Evolutionary conservation across 2,888 invertebrate genomes (phyloP), one percentile per base, ranked within the genome.

Genomic region (Trachelus tabidus): DNA sequence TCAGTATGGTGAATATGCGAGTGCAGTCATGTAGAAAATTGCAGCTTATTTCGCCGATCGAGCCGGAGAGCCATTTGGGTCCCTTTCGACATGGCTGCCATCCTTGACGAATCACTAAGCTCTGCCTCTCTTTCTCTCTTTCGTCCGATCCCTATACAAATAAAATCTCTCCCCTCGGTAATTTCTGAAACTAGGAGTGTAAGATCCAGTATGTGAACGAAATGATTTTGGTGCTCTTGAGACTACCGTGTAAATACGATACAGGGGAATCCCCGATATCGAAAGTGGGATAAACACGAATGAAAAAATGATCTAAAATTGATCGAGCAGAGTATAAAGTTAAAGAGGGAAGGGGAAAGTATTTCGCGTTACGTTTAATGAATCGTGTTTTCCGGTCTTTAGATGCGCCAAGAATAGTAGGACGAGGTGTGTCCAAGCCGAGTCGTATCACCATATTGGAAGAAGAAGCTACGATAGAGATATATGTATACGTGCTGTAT

Each of bases 381-480:
- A 89, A 88, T 89, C 89, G 89, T 78, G 76, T 74, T 87, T 90
- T 90, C 90, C 90, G 89, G 89, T 87, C 87, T 86, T 90, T 90
- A 90, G 90, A 88, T 89, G 87, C 88, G 89, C 87, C 86, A 88
- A 81, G 79, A 83, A 81, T 80, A 73, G 81, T 56, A 56, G 56
- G 23, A 56, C 56, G 56, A 23, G 56, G 56, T 56, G 56, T 56
- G 56, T 56, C 56, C 56, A 56, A 9, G 9, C 56, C 23, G 23
- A 56, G 9, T 15, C 23, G 56, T 9, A 56, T 15, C 23, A 23
- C 56, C 56, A 56, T 56, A 56, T 56, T 69, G 11, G 40, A 15
- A 4, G 23, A 76, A 76, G 40, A 69, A 35, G 37, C n/a, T 11
- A 40, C 15, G 56, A 33, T 33, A 68, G 73, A 68, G 37, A 76